Evolutionary conservation across 2,113 vertebrate species (phyloP).

Genomic region (Prietella phreatophila): DNA sequence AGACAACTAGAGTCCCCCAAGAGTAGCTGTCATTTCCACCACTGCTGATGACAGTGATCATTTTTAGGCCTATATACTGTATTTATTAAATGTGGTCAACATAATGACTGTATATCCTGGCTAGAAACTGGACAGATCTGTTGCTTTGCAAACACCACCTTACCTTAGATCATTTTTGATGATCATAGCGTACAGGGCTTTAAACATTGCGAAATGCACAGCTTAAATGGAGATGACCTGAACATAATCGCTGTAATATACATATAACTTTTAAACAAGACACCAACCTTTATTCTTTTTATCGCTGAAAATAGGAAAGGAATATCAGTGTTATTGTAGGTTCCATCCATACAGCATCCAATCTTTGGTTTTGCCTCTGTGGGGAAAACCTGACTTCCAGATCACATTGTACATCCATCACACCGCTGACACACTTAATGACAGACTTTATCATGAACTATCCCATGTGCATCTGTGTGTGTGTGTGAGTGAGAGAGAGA

Average conservation of each 20-base stretch:
- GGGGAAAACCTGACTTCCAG: background rate
- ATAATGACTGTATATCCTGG: background rate
- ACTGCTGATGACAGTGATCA: background rate
- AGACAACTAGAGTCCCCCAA: no score
- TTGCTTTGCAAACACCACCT: background rate
- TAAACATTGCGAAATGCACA: background rate
- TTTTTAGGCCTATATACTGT: background rate
- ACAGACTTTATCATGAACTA: conserved; percentile 32
- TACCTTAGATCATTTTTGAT: background rate
- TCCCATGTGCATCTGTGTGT: background rate
- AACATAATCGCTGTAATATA: no score
- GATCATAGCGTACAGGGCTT: background rate
- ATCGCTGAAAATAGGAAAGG: background rate
- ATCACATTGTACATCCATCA: conserved; percentile 14
- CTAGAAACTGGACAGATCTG: background rate
- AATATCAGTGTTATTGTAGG: background rate
- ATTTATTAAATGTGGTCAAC: background rate
- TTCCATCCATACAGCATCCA: background rate
- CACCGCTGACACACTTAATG: conserved; percentile 6
- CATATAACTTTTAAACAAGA: background rate
- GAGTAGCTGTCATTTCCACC: no score
- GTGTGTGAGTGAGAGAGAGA: background rate
- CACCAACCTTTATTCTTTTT: background rate
- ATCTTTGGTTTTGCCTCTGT: background rate
- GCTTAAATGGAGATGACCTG: background rate